phyloP scores from a whole-genome alignment of 2,113 vertebrate species.

The Benitochromis conjunctus region DNA sequence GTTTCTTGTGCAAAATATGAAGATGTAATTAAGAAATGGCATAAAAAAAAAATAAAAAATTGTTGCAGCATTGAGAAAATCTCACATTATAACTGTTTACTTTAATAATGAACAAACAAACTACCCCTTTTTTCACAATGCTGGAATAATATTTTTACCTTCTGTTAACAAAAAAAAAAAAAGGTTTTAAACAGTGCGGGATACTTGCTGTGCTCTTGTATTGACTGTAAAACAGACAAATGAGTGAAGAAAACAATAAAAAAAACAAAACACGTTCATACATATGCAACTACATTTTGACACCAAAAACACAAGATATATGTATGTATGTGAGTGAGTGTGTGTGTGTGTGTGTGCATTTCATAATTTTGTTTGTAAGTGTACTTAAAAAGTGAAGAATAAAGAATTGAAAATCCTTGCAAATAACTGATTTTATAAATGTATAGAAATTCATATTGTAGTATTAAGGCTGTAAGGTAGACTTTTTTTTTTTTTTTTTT shows the following conservation, averaged over 20 bases:
- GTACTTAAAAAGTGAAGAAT: conserved; percentile 74
- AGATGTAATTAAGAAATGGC: not conserved
- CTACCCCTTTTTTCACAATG: not conserved
- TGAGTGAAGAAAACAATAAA: not conserved
- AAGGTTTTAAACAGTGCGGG: not conserved
- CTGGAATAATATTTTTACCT: not conserved
- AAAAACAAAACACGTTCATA: not conserved
- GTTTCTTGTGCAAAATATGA: not conserved
- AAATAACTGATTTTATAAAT: conserved; percentile 70
- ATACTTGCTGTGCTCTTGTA: not conserved
- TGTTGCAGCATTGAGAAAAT: not conserved
- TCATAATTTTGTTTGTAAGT: conserved; percentile 67
- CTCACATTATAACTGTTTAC: not conserved
- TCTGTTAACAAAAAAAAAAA: not conserved
- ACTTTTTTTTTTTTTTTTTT: not conserved
- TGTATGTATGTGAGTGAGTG: not conserved
- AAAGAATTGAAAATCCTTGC: conserved; percentile 50
- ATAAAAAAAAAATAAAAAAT: too few relatives aligned
- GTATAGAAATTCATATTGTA: conserved; percentile 52
- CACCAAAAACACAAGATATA: conserved; percentile 55
- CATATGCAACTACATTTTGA: conserved; percentile 63
- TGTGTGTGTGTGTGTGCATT: not conserved
- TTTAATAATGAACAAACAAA: not conserved
- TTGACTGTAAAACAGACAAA: not conserved
- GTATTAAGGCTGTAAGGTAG: conserved; percentile 46